These are phyloP conservation scores for Scomber colias DNA, from an alignment of 2,113 vertebrate genomes.

Conservation along the genomic window DNA sequence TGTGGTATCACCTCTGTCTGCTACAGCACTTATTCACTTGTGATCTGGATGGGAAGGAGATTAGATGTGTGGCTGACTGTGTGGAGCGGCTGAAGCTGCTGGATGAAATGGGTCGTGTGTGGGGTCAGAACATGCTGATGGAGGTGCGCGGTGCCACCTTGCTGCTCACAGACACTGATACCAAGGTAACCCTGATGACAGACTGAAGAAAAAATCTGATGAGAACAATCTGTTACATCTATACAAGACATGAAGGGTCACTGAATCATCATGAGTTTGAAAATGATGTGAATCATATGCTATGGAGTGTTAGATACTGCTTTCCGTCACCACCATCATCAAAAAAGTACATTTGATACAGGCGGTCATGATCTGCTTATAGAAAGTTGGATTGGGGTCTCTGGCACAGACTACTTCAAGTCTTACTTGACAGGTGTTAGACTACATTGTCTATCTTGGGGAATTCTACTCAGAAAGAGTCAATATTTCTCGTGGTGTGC, in stretches of 20 bases:
- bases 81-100: constrained; percentile 85
- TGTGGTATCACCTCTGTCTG: not conserved
- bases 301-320: no score
- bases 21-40: constrained; percentile 90
- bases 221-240: not conserved
- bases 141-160: constrained; percentile 81
- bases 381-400: no score
- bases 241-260: not conserved
- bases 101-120: constrained; percentile 87
- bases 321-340: no score
- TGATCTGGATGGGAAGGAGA: constrained; percentile 82
- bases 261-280: not conserved
- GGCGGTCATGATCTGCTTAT: no score
- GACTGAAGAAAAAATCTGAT: not conserved
- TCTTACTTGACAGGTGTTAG: no score
- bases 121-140: constrained; percentile 92
- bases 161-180: constrained; percentile 89
- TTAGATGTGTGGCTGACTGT: constrained; percentile 81
- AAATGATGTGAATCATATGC: no score
- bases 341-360: no score
- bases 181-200: constrained; percentile 80
- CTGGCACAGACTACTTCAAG: no score
- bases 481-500: not conserved
- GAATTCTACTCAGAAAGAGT: no score
- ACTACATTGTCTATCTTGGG: no score